Conservation (phyloP, 2,113 vertebrate species). For the Phalacrocorax aristotelis region DNA sequence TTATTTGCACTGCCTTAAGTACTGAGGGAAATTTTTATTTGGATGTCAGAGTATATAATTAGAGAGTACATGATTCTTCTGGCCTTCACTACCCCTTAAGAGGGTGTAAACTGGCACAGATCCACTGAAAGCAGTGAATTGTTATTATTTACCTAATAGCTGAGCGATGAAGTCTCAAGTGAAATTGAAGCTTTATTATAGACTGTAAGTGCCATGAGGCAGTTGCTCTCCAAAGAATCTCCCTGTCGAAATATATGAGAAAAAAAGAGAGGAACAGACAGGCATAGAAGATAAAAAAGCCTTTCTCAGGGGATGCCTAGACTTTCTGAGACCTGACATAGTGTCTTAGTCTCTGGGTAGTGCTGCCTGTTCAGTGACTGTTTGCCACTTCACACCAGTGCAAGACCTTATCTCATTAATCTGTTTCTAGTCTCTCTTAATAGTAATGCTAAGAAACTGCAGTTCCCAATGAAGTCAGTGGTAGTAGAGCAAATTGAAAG, state of each 20-base stretch:
- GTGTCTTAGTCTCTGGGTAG: background rate
- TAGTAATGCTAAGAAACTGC: background rate
- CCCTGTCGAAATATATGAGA: background rate
- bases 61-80: background rate
- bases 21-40: background rate
- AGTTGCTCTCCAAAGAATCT: background rate
- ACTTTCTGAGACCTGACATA: background rate
- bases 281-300: background rate
- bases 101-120: background rate
- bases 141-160: slow-evolving; percentile 24
- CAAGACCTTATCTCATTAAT: background rate
- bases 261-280: background rate
- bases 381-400: background rate
- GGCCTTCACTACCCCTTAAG: background rate
- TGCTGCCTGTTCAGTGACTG: background rate
- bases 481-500: background rate
- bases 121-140: background rate
- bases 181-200: background rate
- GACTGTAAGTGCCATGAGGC: background rate
- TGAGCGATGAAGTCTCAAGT: background rate
- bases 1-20: background rate
- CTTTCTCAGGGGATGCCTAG: background rate
- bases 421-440: background rate
- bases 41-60: background rate
- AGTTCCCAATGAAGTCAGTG: background rate